A percentile compares a stretch with the other conserved stretches of the same genome.
Conservation (phyloP, 1,140 invertebrate genomes). For the Neodiprion lecontei region DNA sequence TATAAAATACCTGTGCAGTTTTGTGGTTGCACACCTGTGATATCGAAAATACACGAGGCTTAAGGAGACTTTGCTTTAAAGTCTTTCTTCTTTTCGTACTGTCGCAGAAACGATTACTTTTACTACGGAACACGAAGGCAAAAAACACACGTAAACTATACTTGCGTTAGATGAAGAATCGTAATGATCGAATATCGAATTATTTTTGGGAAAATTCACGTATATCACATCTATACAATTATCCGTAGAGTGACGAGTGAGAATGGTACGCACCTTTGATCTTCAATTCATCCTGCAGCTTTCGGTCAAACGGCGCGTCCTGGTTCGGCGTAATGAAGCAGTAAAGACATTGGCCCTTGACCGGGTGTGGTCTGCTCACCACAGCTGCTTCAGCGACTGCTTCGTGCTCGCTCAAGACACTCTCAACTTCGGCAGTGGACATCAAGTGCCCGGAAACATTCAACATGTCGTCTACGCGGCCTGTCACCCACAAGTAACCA, state of each 20-base stretch:
- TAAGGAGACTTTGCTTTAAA: too few species aligned
- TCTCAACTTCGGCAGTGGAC: constrained; percentile 96
- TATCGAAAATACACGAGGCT: too few species aligned
- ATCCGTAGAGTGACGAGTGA: background rate
- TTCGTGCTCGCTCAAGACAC: constrained; percentile 84
- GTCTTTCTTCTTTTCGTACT: too few species aligned
- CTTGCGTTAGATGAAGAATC: background rate
- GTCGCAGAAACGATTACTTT: too few species aligned
- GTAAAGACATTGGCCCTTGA: constrained; percentile 97
- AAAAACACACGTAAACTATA: too few species aligned
- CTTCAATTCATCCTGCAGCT: constrained; percentile 79
- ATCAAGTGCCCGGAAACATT: constrained; percentile 98
- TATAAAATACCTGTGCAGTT: too few species aligned
- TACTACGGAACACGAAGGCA: too few species aligned
- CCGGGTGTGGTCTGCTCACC: constrained; percentile 88
- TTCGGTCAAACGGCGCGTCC: constrained; percentile 72
- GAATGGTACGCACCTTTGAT: constrained; percentile 64
- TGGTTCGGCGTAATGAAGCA: constrained; percentile 93
- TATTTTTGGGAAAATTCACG: background rate
- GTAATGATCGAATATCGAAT: background rate
- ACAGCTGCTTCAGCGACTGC: constrained; percentile 93
- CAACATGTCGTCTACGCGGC: constrained; percentile 96
- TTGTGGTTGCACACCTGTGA: too few species aligned
- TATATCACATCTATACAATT: too few species aligned
- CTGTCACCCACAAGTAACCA: constrained; percentile 97